Conservation (phyloP, 2,113 vertebrate species). For the Plecturocebus donacophilus region DNA sequence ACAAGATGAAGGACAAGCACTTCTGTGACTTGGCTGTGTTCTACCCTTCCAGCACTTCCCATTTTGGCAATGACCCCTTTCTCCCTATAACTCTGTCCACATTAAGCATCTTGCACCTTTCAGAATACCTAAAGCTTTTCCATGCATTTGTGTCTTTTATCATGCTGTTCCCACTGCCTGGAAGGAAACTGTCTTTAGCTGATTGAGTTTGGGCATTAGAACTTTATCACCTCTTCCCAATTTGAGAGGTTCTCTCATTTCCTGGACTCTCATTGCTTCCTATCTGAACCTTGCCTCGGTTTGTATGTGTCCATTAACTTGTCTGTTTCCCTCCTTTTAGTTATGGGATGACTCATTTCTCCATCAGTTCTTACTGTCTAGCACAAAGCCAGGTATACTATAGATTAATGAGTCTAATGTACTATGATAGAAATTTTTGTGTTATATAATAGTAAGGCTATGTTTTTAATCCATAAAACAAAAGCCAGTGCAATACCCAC, state of each 20-base stretch:
- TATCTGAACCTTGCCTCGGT: neutral
- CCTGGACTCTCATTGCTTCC: neutral
- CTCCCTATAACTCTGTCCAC: neutral
- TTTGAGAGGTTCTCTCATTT: neutral
- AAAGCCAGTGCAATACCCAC: neutral
- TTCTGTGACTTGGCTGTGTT: neutral
- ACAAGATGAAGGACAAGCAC: neutral
- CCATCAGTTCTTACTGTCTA: neutral
- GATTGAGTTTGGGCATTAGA: neutral
- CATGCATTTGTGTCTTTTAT: neutral
- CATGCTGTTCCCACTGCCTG: neutral
- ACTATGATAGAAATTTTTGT: neutral
- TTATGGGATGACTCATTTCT: neutral
- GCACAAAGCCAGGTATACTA: neutral
- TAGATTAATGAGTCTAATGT: neutral
- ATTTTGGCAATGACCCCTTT: neutral
- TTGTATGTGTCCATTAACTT: neutral
- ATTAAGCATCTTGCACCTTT: neutral
- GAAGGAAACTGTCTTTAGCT: neutral
- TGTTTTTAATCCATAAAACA: slow-evolving; percentile 14
- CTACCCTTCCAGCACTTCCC: neutral
- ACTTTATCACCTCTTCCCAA: neutral
- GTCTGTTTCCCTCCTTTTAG: neutral
- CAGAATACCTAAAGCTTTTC: neutral
- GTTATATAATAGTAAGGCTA: neutral